Percentiles rank a stretch among this genome's conserved stretches.
Evolutionary conservation across 1,140 invertebrate genomes (phyloP).

Genomic region (Schlechtendalia chinensis): DNA sequence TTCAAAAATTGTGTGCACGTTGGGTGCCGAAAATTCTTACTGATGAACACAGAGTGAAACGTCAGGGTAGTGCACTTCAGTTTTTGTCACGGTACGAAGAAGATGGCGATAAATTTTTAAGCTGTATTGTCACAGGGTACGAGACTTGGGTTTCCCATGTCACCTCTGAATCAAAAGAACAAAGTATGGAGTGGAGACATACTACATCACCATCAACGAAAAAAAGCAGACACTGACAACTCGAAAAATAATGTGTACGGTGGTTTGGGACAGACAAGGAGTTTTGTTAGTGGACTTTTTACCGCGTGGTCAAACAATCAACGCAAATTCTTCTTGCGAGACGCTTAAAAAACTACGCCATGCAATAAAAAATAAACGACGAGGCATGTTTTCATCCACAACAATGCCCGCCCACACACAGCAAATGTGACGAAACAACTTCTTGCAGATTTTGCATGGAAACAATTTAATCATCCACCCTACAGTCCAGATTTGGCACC

Average conservation of each 20-base stretch:
- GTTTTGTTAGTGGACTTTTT: too few relatives aligned
- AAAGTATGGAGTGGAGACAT: conserved; percentile 55
- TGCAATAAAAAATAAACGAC: too few relatives aligned
- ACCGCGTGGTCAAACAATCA: too few relatives aligned
- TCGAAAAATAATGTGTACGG: conserved; percentile 54
- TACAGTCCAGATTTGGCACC: too few relatives aligned
- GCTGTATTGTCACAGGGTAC: conserved; percentile 52
- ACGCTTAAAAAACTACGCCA: too few relatives aligned
- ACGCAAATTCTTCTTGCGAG: too few relatives aligned
- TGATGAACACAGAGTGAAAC: conserved; percentile 31
- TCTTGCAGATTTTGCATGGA: too few relatives aligned
- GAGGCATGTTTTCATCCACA: too few relatives aligned
- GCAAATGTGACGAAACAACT: too few relatives aligned
- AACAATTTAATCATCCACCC: too few relatives aligned
- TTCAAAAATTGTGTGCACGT: conserved; percentile 30
- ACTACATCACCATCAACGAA: conserved; percentile 50
- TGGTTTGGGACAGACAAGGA: conserved; percentile 54
- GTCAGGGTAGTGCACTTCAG: not conserved
- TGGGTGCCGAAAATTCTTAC: conserved; percentile 17
- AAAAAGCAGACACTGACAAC: conserved; percentile 53
- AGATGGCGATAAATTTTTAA: conserved; percentile 20
- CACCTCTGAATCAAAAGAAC: conserved; percentile 55
- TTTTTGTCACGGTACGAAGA: conserved; percentile 26
- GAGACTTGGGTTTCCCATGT: conserved; percentile 57
- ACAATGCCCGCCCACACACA: too few relatives aligned